Evolutionary conservation across 2,888 invertebrate genomes (phyloP).

Genomic region (Apodemia hepburni): DNA sequence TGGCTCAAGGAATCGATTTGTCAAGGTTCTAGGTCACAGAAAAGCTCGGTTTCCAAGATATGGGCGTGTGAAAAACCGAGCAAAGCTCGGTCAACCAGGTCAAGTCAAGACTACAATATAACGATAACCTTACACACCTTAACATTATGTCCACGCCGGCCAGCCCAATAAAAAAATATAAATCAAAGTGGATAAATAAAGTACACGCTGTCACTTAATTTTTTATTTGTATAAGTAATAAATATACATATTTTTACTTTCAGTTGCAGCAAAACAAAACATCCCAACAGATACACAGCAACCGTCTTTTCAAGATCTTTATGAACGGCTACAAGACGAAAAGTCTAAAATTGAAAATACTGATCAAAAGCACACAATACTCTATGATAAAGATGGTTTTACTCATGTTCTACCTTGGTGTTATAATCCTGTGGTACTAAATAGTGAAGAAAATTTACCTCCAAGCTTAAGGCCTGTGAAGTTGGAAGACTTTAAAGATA

Average conservation of each 20-base stretch:
- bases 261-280: constrained; percentile 48
- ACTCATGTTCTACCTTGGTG: constrained; percentile 76
- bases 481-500: constrained; percentile 70
- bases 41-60: no score
- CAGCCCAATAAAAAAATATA: no score
- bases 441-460: constrained; percentile 71
- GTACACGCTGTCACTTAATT: no score
- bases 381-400: constrained; percentile 55
- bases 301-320: constrained; percentile 56
- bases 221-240: no score
- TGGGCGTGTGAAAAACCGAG: no score
- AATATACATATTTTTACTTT: neutral
- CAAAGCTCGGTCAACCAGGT: no score
- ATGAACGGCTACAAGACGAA: constrained; percentile 49
- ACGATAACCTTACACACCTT: no score
- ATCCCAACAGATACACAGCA: constrained; percentile 33
- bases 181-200: no score
- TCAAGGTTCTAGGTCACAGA: no score
- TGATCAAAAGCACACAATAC: constrained; percentile 39
- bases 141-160: no score
- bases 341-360: constrained; percentile 36
- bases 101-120: no score
- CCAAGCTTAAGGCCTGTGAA: constrained; percentile 80
- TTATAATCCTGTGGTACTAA: constrained; percentile 70
- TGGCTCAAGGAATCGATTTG: no score